These are phyloP conservation scores for Reticulitermes lucifugus DNA, from an alignment of 2,888 invertebrate genomes.

Conservation along the genomic window DNA sequence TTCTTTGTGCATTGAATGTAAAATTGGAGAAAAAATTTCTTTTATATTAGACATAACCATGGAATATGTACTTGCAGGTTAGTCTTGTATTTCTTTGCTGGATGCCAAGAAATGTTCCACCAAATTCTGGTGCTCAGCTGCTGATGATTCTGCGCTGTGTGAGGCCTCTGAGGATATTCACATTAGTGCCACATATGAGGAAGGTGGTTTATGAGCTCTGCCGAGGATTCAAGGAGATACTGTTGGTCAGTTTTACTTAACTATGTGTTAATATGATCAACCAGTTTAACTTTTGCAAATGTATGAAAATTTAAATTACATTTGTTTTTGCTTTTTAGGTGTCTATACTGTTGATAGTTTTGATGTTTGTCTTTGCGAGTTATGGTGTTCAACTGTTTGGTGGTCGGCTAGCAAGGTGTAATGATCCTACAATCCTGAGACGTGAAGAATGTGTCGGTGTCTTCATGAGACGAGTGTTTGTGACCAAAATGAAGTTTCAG, in stretches of 20 bases:
- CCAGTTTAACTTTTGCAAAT: too few relatives aligned
- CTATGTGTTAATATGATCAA: background rate
- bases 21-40: too few relatives aligned
- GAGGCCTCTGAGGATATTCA: slow-evolving; percentile 95
- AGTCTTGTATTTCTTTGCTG: slow-evolving; percentile 95
- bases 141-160: slow-evolving; percentile 97
- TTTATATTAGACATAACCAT: too few relatives aligned
- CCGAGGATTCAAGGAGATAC: slow-evolving; percentile 98
- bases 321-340: slow-evolving; percentile 69
- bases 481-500: slow-evolving; percentile 96
- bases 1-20: too few relatives aligned
- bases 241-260: slow-evolving; percentile 74
- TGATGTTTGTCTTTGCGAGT: slow-evolving; percentile 99
- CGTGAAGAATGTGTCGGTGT: slow-evolving; percentile 94
- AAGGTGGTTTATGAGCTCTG: slow-evolving; percentile 99
- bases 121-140: slow-evolving; percentile 93
- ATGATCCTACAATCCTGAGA: slow-evolving; percentile 88
- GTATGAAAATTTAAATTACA: too few relatives aligned
- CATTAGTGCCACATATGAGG: slow-evolving; percentile 98
- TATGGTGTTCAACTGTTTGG: slow-evolving; percentile 99
- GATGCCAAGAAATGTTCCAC: slow-evolving; percentile 94
- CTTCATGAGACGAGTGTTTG: slow-evolving; percentile 94
- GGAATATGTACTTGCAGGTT: slow-evolving; percentile 70
- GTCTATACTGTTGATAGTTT: slow-evolving; percentile 93
- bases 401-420: slow-evolving; percentile 94